Evolutionary conservation across 2,113 vertebrate genomes (phyloP).

Genomic region (Heliornis fulica): DNA sequence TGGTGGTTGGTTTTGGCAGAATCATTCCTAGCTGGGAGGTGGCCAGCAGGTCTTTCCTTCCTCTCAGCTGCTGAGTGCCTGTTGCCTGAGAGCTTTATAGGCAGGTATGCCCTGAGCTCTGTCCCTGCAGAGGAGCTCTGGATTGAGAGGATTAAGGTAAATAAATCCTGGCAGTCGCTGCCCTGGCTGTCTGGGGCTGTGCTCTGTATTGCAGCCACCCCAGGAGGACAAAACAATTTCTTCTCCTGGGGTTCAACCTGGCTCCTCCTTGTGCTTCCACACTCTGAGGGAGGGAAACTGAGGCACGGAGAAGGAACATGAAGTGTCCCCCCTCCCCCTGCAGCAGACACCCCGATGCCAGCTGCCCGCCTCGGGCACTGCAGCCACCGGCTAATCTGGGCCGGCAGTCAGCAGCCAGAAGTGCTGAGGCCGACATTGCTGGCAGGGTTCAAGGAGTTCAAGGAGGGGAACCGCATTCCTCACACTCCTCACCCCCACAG

Average conservation of each 20-base stretch:
- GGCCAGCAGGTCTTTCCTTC: not conserved
- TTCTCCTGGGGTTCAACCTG: not conserved
- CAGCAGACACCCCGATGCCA: not conserved
- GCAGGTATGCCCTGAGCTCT: not conserved
- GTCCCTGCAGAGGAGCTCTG: not conserved
- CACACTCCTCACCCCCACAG: not conserved
- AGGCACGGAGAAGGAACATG: not conserved
- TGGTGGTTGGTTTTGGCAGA: not conserved
- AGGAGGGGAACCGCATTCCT: not conserved
- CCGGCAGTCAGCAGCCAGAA: not conserved
- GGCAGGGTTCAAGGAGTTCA: fast-evolving
- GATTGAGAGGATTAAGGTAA: not conserved
- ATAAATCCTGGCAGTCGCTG: not conserved
- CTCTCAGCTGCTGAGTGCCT: not conserved
- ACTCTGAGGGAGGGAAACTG: not conserved
- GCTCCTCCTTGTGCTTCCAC: not conserved
- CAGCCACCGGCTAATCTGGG: not conserved
- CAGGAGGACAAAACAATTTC: not conserved
- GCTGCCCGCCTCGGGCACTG: not conserved
- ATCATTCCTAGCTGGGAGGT: not conserved
- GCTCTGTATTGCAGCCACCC: fast-evolving
- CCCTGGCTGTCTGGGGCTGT: not conserved
- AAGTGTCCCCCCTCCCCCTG: fast-evolving
- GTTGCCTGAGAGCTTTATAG: not conserved
- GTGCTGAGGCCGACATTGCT: not conserved